These are phyloP conservation scores for Cryptocheilus praepositus DNA, from an alignment of 2,888 invertebrate genomes.

Conservation along the genomic window DNA sequence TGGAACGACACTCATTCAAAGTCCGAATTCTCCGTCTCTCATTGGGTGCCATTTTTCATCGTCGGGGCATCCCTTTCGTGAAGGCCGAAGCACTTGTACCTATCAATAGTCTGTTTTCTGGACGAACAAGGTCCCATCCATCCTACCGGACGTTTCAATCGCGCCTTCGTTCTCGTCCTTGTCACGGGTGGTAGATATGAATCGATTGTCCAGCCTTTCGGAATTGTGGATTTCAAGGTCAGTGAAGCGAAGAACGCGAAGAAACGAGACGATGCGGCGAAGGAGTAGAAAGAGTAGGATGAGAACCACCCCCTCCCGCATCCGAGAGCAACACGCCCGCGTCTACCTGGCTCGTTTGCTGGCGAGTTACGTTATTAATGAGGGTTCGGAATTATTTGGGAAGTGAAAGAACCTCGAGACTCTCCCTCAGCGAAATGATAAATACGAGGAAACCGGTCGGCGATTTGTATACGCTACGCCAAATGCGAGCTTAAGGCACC, in stretches of 20 bases:
- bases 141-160: conserved; percentile 68
- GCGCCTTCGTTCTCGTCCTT: conserved; percentile 54
- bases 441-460: conserved; percentile 15
- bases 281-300: neutral
- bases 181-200: conserved; percentile 61
- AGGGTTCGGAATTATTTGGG: conserved; percentile 62
- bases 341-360: conserved; percentile 52
- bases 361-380: conserved; percentile 70
- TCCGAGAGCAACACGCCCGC: neutral
- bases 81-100: conserved; percentile 33
- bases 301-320: neutral
- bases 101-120: conserved; percentile 57
- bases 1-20: conserved; percentile 11
- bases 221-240: conserved; percentile 56
- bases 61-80: conserved; percentile 27
- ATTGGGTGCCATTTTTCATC: conserved; percentile 32
- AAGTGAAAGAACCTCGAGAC: conserved; percentile 43
- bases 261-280: conserved; percentile 28
- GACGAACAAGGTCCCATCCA: conserved; percentile 61
- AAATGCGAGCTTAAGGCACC: too few relatives aligned
- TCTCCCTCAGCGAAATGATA: conserved; percentile 36
- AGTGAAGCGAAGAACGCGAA: conserved; percentile 30
- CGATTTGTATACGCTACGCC: conserved; percentile 20
- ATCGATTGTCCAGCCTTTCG: conserved; percentile 62
- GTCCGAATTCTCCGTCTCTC: conserved; percentile 19